Percentiles rank a stretch among this genome's conserved stretches.
phyloP scores from a whole-genome alignment of 2,888 invertebrate species.

The Agrochola litura region DNA sequence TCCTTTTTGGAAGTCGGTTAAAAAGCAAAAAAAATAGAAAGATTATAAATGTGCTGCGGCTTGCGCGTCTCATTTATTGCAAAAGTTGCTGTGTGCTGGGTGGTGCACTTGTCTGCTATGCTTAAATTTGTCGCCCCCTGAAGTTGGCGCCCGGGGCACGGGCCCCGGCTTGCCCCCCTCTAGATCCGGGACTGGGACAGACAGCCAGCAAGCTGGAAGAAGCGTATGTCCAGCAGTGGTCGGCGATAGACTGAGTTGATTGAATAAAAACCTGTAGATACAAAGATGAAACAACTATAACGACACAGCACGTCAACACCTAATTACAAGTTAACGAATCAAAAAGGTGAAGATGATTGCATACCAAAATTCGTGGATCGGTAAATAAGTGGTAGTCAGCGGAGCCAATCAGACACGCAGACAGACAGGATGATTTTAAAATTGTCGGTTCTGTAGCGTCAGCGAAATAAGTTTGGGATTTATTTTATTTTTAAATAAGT shows the following conservation, averaged over 20 bases:
- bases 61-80: no score
- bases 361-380: conserved; percentile 33
- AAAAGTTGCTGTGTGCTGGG: no score
- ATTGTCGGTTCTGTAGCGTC: conserved; percentile 41
- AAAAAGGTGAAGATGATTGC: conserved; percentile 50
- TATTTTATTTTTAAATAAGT: neutral
- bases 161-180: no score
- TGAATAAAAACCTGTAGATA: neutral
- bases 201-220: no score
- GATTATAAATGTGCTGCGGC: no score
- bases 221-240: neutral
- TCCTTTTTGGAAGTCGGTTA: no score
- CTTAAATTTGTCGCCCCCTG: no score
- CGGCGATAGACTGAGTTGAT: neutral
- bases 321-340: conserved; percentile 35
- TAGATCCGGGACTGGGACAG: no score
- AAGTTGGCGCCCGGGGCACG: no score
- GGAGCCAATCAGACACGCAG: conserved; percentile 44
- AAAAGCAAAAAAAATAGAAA: no score
- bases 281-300: neutral
- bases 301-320: conserved; percentile 5
- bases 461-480: neutral
- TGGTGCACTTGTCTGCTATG: no score
- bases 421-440: conserved; percentile 39
- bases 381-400: conserved; percentile 41